Evolutionary conservation across 2,797 vertebrate genomes (phyloP).

Genomic region (Discoglossus pictus): DNA sequence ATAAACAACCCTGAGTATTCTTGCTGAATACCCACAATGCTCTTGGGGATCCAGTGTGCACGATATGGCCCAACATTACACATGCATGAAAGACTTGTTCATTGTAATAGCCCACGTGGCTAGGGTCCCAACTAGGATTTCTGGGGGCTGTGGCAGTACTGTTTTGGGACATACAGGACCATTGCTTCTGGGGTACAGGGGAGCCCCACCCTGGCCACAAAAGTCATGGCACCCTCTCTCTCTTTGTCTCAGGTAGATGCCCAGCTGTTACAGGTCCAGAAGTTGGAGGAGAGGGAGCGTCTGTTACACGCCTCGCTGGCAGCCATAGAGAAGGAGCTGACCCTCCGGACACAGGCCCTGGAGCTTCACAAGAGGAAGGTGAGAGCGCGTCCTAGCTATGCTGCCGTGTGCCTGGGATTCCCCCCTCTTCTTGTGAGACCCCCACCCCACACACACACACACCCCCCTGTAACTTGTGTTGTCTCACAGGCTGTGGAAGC

Average conservation of each 20-base stretch:
- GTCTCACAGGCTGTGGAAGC: conserved; percentile 84
- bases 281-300: conserved; percentile 89
- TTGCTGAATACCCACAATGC: too few species aligned
- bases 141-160: too few species aligned
- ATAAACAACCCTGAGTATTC: too few species aligned
- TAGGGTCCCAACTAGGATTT: too few species aligned
- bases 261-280: conserved; percentile 88
- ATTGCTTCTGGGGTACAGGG: too few species aligned
- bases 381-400: conserved; percentile 2
- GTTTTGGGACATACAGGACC: too few species aligned
- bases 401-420: background rate
- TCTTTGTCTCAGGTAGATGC: conserved; percentile 80
- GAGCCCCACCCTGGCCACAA: too few species aligned
- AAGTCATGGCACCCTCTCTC: background rate
- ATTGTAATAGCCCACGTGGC: too few species aligned
- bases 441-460: background rate
- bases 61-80: too few species aligned
- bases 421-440: background rate
- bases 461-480: conserved; percentile 35
- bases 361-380: conserved; percentile 94
- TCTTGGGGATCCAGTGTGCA: too few species aligned
- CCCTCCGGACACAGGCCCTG: conserved; percentile 81
- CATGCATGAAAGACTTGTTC: too few species aligned
- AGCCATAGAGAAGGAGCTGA: conserved; percentile 84
- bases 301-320: conserved; percentile 84